Evolutionary conservation across 2,888 invertebrate species (phyloP).

Genomic region (Vandiemenella viatica): DNA sequence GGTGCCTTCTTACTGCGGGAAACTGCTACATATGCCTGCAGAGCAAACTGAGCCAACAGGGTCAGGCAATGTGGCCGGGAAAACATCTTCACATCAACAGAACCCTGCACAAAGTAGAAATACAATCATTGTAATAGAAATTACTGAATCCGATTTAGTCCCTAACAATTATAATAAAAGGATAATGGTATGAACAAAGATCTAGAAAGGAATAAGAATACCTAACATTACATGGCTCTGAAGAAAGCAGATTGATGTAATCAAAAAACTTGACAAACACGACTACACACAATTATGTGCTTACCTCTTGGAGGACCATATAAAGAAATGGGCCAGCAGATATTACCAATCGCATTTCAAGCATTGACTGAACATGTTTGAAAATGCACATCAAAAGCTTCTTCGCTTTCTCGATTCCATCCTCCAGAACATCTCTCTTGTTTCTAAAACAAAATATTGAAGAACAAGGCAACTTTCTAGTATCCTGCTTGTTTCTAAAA

Average conservation of each 20-base stretch:
- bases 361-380: conserved; percentile 58
- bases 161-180: too few species aligned
- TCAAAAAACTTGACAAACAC: background rate
- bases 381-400: conserved; percentile 50
- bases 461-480: too few species aligned
- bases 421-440: conserved; percentile 41
- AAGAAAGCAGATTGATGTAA: too few species aligned
- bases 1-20: conserved; percentile 45
- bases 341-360: conserved; percentile 66
- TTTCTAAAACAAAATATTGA: conserved; percentile 25
- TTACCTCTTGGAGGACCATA: conserved; percentile 67
- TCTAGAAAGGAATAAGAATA: too few species aligned
- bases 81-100: conserved; percentile 35
- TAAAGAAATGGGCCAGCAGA: conserved; percentile 82
- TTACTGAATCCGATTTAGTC: too few species aligned
- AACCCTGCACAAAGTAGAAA: conserved; percentile 25
- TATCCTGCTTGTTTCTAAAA: too few species aligned
- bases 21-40: conserved; percentile 53
- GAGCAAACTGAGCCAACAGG: conserved; percentile 53
- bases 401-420: conserved; percentile 56
- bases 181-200: too few species aligned
- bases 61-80: conserved; percentile 50
- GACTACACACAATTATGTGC: conserved; percentile 7
- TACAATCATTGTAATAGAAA: too few species aligned
- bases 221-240: too few species aligned